Percentiles rank a stretch among this genome's conserved stretches.
Conservation (phyloP, 2,888 invertebrate genomes). For the Nephrotoma appendiculata region DNA sequence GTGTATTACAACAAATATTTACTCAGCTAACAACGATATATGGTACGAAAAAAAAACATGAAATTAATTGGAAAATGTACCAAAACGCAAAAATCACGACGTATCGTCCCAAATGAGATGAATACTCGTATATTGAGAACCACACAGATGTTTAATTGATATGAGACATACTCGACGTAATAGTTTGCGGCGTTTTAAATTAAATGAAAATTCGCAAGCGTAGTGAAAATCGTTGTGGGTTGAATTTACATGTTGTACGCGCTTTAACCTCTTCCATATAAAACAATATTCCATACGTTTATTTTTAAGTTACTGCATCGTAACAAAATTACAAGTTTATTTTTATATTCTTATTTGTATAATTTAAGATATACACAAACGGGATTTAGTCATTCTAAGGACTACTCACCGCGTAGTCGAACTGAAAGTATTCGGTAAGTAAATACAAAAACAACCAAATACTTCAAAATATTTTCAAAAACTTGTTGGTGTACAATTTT, state of each 20-base stretch:
- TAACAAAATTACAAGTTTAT: background rate
- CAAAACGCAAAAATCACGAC: background rate
- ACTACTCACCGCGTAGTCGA: slow-evolving; percentile 66
- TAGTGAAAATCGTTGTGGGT: too few species aligned
- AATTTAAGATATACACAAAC: slow-evolving; percentile 26
- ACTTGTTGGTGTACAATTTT: background rate
- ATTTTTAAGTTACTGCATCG: background rate
- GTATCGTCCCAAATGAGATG: background rate
- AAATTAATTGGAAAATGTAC: background rate
- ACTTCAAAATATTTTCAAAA: background rate
- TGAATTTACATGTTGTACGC: background rate
- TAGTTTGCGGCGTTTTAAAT: background rate
- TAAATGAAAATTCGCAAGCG: background rate
- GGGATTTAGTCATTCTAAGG: slow-evolving; percentile 39
- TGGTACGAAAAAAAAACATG: background rate
- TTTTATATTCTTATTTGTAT: background rate
- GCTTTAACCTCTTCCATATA: background rate
- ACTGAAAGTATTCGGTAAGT: slow-evolving; percentile 67
- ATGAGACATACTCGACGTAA: background rate
- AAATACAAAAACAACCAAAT: background rate
- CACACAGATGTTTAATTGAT: background rate
- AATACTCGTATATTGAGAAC: background rate
- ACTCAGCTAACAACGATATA: background rate
- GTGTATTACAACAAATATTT: too few species aligned
- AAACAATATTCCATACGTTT: background rate